Conservation (phyloP, 2,113 vertebrate genomes). For the Spea bombifrons region DNA sequence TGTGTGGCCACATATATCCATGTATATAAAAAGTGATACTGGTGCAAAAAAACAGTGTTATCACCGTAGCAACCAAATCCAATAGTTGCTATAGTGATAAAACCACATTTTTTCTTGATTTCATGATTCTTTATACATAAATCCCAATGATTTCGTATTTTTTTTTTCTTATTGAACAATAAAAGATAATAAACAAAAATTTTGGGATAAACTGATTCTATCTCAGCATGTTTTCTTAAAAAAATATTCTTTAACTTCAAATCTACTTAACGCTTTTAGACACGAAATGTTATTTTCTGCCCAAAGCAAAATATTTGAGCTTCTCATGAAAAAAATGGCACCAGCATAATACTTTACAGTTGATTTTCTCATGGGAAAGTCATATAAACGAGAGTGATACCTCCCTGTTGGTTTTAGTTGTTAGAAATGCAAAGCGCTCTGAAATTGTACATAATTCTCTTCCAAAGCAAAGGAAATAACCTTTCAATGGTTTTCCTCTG, state of each 20-base stretch:
- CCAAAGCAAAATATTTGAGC: constrained; percentile 69
- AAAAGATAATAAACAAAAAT: no score
- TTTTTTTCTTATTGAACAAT: neutral
- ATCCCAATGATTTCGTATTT: neutral
- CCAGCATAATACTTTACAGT: constrained; percentile 78
- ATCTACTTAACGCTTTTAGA: constrained; percentile 66
- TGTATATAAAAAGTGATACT: no score
- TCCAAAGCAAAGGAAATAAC: constrained; percentile 88
- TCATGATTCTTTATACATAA: no score
- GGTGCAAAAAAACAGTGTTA: no score
- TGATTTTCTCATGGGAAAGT: constrained; percentile 80
- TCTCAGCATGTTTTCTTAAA: constrained; percentile 61
- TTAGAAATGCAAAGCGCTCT: constrained; percentile 77
- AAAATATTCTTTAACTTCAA: constrained; percentile 63
- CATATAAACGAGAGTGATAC: constrained; percentile 83
- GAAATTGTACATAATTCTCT: constrained; percentile 85
- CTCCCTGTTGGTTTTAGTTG: constrained; percentile 76
- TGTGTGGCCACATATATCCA: no score
- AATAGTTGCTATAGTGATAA: no score
- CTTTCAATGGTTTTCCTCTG: constrained; percentile 84
- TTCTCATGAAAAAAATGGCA: constrained; percentile 70
- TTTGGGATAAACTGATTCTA: no score
- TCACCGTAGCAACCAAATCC: no score
- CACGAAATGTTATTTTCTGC: constrained; percentile 69
- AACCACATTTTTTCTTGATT: no score